These are phyloP conservation scores for Drosophila sp. DNA, from an alignment of 1,140 invertebrate genomes.

Conservation along the genomic window DNA sequence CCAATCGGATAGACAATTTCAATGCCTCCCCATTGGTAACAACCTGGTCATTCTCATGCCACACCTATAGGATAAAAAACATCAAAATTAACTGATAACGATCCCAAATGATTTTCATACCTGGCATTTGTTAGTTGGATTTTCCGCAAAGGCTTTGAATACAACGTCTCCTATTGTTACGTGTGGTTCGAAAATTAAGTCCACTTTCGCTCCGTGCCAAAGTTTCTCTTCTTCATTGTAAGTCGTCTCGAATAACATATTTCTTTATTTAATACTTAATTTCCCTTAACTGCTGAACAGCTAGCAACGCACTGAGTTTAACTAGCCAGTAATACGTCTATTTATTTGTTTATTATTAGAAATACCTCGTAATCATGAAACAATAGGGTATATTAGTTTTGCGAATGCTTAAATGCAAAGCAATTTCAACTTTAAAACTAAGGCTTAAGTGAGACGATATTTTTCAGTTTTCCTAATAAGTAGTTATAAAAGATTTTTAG, in stretches of 20 bases:
- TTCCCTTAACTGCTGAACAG: not conserved
- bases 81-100: not conserved
- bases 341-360: not conserved
- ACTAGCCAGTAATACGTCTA: not conserved
- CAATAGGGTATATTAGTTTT: not conserved
- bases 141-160: slow-evolving; percentile 13
- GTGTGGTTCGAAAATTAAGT: not conserved
- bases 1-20: slow-evolving; percentile 1
- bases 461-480: too few relatives aligned
- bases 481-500: too few relatives aligned
- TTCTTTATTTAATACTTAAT: not conserved
- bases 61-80: not conserved
- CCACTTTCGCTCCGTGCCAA: slow-evolving; percentile 17
- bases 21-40: slow-evolving; percentile 8
- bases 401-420: too few relatives aligned
- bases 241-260: slow-evolving; percentile 31
- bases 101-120: not conserved
- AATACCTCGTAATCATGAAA: not conserved
- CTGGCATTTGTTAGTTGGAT: slow-evolving; percentile 12
- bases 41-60: slow-evolving; percentile 6
- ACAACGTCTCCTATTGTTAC: slow-evolving; percentile 15
- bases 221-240: slow-evolving; percentile 19
- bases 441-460: too few relatives aligned
- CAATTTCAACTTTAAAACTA: too few relatives aligned
- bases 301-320: not conserved